These are phyloP conservation scores for Xylota segnis DNA, from an alignment of 2,888 invertebrate genomes.

Conservation along the genomic window DNA sequence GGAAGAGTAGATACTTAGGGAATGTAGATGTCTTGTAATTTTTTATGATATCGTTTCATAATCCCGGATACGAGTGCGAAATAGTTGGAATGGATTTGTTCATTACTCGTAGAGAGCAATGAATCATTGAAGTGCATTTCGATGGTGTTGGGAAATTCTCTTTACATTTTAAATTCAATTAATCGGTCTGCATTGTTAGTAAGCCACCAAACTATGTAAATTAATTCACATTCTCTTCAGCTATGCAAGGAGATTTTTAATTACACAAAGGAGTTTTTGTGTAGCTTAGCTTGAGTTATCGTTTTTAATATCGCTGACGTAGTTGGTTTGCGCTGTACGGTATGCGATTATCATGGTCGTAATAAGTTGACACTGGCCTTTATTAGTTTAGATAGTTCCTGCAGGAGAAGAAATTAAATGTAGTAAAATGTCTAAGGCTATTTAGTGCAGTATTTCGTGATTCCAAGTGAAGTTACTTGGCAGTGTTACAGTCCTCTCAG, in stretches of 20 bases:
- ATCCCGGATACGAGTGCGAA: background rate
- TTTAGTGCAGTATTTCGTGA: no score
- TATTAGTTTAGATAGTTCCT: no score
- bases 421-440: no score
- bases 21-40: no score
- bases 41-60: no score
- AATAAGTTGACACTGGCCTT: no score
- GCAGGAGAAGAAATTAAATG: no score
- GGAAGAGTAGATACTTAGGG: no score
- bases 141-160: background rate
- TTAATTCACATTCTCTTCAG: background rate
- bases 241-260: background rate
- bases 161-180: background rate
- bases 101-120: constrained; percentile 1
- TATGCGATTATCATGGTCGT: no score
- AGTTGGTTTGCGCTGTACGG: background rate
- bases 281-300: background rate
- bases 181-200: background rate
- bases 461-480: no score
- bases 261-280: background rate
- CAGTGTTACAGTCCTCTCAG: no score
- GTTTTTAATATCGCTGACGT: background rate
- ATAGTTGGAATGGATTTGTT: background rate
- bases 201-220: background rate
- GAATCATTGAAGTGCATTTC: background rate